Evolutionary conservation across 2,888 invertebrate genomes (phyloP).

Genomic region (Leptopilina syphax): DNA sequence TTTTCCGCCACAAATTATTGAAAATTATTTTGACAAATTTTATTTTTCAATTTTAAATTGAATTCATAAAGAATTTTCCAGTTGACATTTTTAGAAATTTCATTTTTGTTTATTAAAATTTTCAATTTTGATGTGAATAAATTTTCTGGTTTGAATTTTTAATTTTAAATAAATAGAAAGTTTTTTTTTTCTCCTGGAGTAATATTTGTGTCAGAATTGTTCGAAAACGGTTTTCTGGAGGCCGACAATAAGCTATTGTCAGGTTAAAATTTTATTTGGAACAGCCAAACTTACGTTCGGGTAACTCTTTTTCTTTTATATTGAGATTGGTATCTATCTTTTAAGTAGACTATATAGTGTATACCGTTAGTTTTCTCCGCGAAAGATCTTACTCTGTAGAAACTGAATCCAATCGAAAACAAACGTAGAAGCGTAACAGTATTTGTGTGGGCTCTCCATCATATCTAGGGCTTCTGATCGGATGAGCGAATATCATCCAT

Average conservation of each 20-base stretch:
- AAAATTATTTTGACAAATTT: background rate
- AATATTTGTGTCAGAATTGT: background rate
- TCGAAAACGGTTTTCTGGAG: background rate
- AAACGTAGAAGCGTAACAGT: constrained; percentile 4
- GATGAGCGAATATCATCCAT: background rate
- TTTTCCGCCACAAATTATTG: background rate
- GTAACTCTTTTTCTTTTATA: background rate
- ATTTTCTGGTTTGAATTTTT: too few relatives aligned
- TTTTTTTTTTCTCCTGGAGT: background rate
- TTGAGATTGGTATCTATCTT: constrained; percentile 1
- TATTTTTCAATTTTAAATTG: too few relatives aligned
- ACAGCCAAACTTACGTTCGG: background rate
- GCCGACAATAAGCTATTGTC: background rate
- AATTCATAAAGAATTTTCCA: too few relatives aligned
- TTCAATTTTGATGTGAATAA: too few relatives aligned
- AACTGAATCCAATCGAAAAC: constrained; percentile 17
- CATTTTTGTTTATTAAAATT: too few relatives aligned
- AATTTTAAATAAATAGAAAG: too few relatives aligned
- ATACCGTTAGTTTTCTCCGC: constrained; percentile 28
- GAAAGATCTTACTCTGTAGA: constrained; percentile 11
- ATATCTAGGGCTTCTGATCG: constrained; percentile 12
- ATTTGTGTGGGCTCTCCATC: constrained; percentile 16
- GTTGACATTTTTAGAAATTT: too few relatives aligned
- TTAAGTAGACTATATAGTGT: background rate
- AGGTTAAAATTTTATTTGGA: background rate